Percentiles rank a stretch among this genome's conserved stretches.
phyloP scores from a whole-genome alignment of 1,140 invertebrate species.

The Pemphigus obesinymphae region DNA sequence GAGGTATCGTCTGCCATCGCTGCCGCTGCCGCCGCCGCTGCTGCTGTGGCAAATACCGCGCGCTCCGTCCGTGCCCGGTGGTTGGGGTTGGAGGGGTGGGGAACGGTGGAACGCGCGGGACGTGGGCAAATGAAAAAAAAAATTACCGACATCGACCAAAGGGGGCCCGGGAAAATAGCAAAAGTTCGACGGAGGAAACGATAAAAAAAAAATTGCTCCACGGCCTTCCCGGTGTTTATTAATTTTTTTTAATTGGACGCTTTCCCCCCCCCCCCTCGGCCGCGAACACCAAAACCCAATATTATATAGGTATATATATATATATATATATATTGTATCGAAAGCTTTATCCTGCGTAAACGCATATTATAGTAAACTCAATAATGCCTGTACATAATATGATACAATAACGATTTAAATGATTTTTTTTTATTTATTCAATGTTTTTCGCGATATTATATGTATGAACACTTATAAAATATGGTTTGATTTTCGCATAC shows the following conservation, averaged over 20 bases:
- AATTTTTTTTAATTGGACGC: slow-evolving; percentile 17
- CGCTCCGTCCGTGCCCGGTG: too few species aligned
- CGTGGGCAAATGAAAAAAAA: background rate
- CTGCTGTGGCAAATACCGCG: background rate
- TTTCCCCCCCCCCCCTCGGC: background rate
- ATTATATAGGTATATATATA: too few species aligned
- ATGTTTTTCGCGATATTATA: too few species aligned
- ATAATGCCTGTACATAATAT: too few species aligned
- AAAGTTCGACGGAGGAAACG: slow-evolving; percentile 5
- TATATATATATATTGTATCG: too few species aligned
- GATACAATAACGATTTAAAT: too few species aligned
- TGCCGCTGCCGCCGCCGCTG: background rate
- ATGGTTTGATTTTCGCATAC: too few species aligned
- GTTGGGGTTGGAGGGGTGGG: background rate
- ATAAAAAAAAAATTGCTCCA: background rate
- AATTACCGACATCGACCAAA: background rate
- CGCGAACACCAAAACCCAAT: background rate
- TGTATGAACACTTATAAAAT: too few species aligned
- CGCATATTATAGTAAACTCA: background rate
- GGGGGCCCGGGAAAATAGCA: background rate
- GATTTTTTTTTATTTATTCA: too few species aligned
- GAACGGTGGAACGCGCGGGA: background rate
- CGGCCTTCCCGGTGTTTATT: background rate
- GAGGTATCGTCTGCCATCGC: slow-evolving; percentile 21
- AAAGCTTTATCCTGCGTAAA: too few species aligned